Conservation (phyloP, 2,797 vertebrate genomes). For the Chaenodraco wilsoni region DNA sequence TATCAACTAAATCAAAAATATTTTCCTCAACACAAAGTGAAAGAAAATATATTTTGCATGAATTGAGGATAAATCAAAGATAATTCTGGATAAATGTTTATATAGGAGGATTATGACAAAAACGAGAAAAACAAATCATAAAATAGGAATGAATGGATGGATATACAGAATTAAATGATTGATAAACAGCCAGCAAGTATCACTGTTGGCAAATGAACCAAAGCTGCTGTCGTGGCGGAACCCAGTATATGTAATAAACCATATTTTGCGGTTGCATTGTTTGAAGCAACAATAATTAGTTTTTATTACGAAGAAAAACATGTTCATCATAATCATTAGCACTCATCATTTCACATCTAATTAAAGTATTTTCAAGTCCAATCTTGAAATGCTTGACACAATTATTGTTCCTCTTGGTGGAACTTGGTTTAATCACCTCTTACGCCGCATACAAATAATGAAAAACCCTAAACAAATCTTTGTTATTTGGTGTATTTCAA, state of each 20-base stretch:
- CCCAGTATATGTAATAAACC: background rate
- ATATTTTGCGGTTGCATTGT: slow-evolving; percentile 8
- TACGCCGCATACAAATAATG: slow-evolving; percentile 8
- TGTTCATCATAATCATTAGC: slow-evolving; percentile 21
- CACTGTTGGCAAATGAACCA: slow-evolving; percentile 1
- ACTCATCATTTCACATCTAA: slow-evolving; percentile 32
- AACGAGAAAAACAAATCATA: background rate
- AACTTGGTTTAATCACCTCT: slow-evolving; percentile 15
- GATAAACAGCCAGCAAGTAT: background rate
- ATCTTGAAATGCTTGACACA: slow-evolving; percentile 44
- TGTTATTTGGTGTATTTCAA: slow-evolving; percentile 1
- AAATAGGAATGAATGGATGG: background rate
- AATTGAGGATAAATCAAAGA: background rate
- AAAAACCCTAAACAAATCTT: background rate
- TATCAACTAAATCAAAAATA: background rate
- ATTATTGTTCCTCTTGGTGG: slow-evolving; percentile 35
- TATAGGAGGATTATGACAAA: background rate
- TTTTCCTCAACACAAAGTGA: background rate
- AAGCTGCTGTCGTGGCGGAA: background rate
- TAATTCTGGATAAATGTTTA: background rate
- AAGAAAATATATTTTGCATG: background rate
- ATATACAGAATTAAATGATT: background rate
- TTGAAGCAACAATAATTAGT: background rate
- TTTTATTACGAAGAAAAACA: slow-evolving; percentile 24
- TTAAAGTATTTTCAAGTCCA: slow-evolving; percentile 43